Percentiles rank a stretch among this genome's conserved stretches.
phyloP scores from a whole-genome alignment of 2,888 invertebrate species.

The Brenthis hecate region DNA sequence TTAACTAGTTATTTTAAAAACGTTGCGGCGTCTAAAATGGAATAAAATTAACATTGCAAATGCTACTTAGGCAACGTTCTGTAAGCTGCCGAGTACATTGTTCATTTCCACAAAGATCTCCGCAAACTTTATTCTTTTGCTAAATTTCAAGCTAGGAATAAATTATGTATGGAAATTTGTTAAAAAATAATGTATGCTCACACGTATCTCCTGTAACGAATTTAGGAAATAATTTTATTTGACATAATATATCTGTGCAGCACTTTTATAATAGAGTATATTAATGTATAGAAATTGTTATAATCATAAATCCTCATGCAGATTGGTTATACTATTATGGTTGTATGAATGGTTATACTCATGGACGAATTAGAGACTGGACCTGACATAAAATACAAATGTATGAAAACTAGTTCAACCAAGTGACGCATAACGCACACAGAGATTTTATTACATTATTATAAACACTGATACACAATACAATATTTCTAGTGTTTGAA shows the following conservation, averaged over 20 bases:
- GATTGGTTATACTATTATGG: no score
- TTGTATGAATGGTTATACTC: no score
- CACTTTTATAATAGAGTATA: background rate
- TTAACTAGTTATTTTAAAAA: slow-evolving; percentile 41
- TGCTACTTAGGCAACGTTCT: slow-evolving; percentile 42
- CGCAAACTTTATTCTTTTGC: slow-evolving; percentile 40
- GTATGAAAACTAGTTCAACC: no score
- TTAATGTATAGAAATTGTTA: no score
- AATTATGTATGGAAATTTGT: slow-evolving; percentile 39
- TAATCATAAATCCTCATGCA: no score
- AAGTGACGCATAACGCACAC: no score
- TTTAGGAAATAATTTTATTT: slow-evolving; percentile 16
- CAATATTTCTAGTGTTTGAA: no score
- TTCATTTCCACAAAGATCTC: slow-evolving; percentile 47
- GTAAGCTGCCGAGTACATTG: slow-evolving; percentile 44
- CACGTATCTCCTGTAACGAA: slow-evolving; percentile 6
- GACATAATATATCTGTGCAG: background rate
- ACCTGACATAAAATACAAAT: no score
- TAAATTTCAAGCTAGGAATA: slow-evolving; percentile 36
- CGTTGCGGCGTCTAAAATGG: slow-evolving; percentile 44
- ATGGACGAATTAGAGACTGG: no score
- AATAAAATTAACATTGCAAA: slow-evolving; percentile 51
- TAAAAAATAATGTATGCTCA: slow-evolving; percentile 30
- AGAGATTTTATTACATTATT: no score
- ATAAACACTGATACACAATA: no score